Percentiles rank a stretch among this genome's conserved stretches.
These are phyloP conservation scores for Austrolebias charrua DNA, from an alignment of 2,797 vertebrate genomes.

Conservation along the genomic window DNA sequence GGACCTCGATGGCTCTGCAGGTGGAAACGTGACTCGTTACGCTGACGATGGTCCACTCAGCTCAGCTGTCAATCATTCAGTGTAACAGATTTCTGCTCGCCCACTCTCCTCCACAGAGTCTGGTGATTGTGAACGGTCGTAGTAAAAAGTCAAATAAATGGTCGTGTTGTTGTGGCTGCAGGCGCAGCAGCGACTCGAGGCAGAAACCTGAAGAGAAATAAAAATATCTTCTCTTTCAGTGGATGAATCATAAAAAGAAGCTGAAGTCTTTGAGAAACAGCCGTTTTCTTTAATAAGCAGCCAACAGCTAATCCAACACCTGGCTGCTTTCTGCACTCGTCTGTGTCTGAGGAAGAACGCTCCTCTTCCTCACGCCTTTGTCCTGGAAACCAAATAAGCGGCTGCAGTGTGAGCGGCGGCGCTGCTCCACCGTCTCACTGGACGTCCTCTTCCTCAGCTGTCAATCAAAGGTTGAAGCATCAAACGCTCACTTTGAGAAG, in stretches of 20 bases:
- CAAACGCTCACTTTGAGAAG: too few relatives aligned
- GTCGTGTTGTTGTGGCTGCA: slow-evolving; percentile 2
- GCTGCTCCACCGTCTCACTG: slow-evolving; percentile 17
- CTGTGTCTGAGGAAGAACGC: not conserved
- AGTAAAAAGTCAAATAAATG: not conserved
- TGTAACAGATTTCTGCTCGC: not conserved
- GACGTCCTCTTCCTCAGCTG: slow-evolving; percentile 10
- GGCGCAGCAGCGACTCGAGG: not conserved
- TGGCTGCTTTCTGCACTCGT: not conserved
- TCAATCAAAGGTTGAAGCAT: slow-evolving; percentile 2
- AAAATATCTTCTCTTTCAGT: too few relatives aligned
- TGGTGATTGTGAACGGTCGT: not conserved
- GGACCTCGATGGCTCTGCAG: too few relatives aligned
- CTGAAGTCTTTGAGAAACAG: too few relatives aligned
- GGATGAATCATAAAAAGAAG: too few relatives aligned
- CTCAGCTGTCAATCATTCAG: slow-evolving; percentile 1
- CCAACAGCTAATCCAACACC: not conserved
- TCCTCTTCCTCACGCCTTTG: not conserved
- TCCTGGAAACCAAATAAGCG: not conserved
- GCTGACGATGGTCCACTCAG: not conserved
- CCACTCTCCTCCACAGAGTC: not conserved
- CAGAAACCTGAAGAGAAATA: not conserved
- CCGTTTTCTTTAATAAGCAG: not conserved
- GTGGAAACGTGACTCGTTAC: too few relatives aligned
- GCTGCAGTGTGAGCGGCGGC: not conserved